A percentile compares a stretch with the other conserved stretches of the same genome.
Evolutionary conservation across 2,888 invertebrate genomes (phyloP).

Genomic region (Clusia tigrina): DNA sequence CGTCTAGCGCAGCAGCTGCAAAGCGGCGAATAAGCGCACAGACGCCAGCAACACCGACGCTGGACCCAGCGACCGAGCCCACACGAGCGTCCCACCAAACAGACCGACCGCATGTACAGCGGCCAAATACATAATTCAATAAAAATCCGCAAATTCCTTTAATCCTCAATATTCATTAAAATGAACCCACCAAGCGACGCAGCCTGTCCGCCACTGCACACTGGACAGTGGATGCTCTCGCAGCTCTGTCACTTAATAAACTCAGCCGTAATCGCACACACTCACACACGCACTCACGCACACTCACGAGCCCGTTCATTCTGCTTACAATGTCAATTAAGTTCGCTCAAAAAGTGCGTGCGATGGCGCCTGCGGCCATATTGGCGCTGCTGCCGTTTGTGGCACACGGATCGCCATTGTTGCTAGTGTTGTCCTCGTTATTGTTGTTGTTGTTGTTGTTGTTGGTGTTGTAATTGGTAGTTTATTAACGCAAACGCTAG

Average conservation of each 20-base stretch:
- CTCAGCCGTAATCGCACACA: too few species aligned
- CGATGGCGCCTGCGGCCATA: constrained; percentile 26
- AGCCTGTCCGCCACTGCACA: background rate
- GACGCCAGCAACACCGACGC: constrained; percentile 11
- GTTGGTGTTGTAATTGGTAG: constrained; percentile 31
- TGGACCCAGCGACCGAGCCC: constrained; percentile 4
- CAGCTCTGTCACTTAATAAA: too few species aligned
- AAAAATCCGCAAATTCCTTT: constrained; percentile 65
- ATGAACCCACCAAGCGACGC: constrained; percentile 40
- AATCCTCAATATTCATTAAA: constrained; percentile 65
- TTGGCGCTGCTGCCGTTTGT: constrained; percentile 12
- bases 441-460: constrained; percentile 23
- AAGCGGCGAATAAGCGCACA: constrained; percentile 10
- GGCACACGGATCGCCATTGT: constrained; percentile 18
- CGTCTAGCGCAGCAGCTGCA: background rate
- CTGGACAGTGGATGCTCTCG: background rate
- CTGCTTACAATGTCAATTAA: constrained; percentile 57
- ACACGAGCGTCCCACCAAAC: too few species aligned
- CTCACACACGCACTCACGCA: background rate
- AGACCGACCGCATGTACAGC: constrained; percentile 25
- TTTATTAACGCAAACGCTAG: constrained; percentile 40
- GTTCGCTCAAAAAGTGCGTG: constrained; percentile 53
- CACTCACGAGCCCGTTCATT: background rate
- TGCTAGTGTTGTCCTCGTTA: constrained; percentile 22
- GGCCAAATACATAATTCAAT: constrained; percentile 63